Conservation (phyloP, 2,797 vertebrate species). For the Oreochromis mossambicus region DNA sequence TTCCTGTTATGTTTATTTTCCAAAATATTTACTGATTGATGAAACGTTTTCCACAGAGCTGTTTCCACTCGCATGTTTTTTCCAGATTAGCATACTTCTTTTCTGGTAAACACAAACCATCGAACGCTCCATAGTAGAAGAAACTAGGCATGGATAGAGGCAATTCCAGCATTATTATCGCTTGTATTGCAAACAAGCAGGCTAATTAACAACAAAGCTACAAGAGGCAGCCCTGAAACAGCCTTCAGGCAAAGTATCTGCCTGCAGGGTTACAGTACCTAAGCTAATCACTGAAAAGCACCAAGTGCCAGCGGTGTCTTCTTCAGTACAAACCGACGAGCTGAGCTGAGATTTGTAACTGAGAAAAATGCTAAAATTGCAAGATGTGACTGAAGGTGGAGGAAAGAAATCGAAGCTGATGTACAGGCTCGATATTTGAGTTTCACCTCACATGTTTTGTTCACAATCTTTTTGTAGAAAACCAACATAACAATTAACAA, state of each 20-base stretch:
- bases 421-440: not conserved
- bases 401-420: not conserved
- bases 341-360: not conserved
- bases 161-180: not conserved
- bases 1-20: not conserved
- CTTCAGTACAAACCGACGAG: not conserved
- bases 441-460: not conserved
- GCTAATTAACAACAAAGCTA: constrained; percentile 30
- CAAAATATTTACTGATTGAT: not conserved
- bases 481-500: not conserved
- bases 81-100: not conserved
- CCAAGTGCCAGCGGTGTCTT: not conserved
- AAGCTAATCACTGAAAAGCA: constrained; percentile 28
- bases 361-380: not conserved
- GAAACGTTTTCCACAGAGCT: not conserved
- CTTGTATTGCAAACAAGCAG: not conserved
- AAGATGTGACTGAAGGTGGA: constrained; percentile 10
- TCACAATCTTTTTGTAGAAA: not conserved
- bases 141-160: not conserved
- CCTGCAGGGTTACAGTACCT: constrained; percentile 14
- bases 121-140: not conserved
- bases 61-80: not conserved
- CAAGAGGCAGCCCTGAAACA: not conserved
- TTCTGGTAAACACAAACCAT: not conserved
- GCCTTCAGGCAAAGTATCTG: constrained; percentile 9